Percentiles rank a stretch among this genome's conserved stretches.
Evolutionary conservation across 2,797 vertebrate genomes (phyloP).

Genomic region (Echeneis naucrates): DNA sequence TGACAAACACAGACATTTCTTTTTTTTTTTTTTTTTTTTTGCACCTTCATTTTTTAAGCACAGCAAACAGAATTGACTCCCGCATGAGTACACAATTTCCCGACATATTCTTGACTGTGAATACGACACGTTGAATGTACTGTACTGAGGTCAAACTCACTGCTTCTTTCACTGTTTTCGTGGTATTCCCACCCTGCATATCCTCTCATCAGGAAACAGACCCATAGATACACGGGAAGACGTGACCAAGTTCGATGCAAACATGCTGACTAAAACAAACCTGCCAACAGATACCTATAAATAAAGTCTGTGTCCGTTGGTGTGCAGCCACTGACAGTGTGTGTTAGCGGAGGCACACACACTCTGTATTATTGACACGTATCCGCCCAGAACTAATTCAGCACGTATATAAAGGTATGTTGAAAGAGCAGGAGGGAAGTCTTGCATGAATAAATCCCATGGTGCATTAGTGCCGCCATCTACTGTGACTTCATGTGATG

Average conservation of each 20-base stretch:
- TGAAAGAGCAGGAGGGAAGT: constrained; percentile 5
- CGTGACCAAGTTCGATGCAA: not conserved
- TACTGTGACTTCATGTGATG: constrained; percentile 44
- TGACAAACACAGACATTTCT: not conserved
- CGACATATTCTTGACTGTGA: too few relatives aligned
- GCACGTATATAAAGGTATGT: constrained; percentile 6
- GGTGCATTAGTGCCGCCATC: constrained; percentile 31
- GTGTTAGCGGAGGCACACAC: not conserved
- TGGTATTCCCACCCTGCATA: not conserved
- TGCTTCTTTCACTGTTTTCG: not conserved
- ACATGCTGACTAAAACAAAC: not conserved
- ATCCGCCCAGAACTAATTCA: constrained; percentile 3
- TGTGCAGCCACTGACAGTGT: not conserved
- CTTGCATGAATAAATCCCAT: constrained; percentile 40
- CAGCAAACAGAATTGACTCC: not conserved
- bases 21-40: too few relatives aligned
- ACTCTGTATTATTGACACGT: constrained; percentile 21
- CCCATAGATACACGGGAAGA: not conserved
- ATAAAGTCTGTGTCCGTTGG: not conserved
- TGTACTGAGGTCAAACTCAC: not conserved
- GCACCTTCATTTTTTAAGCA: too few relatives aligned
- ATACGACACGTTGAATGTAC: too few relatives aligned
- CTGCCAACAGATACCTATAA: not conserved
- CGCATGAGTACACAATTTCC: too few relatives aligned
- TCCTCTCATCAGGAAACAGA: not conserved